Conservation (phyloP, 2,888 invertebrate genomes). For the Scaptodrosophila latifasciaeformis region DNA sequence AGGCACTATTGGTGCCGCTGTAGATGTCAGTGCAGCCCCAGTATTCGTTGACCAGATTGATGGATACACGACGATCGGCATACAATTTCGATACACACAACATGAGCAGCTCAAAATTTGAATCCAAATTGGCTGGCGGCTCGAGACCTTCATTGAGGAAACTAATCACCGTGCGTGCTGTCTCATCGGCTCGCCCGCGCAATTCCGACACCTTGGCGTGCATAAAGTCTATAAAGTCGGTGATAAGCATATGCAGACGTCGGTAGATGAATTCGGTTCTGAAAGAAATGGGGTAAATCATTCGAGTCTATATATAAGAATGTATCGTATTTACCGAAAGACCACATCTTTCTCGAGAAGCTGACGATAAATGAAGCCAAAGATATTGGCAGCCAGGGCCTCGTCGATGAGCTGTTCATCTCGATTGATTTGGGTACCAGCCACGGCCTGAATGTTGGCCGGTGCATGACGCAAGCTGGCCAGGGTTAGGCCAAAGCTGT, state of each 20-base stretch:
- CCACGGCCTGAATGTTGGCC: conserved; percentile 77
- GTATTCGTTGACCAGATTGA: conserved; percentile 85
- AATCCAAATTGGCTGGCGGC: conserved; percentile 82
- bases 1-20: conserved; percentile 45
- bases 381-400: conserved; percentile 86
- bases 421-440: conserved; percentile 78
- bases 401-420: conserved; percentile 88
- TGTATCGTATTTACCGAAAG: conserved; percentile 75
- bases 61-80: conserved; percentile 81
- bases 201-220: conserved; percentile 91
- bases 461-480: conserved; percentile 79
- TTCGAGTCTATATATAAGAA: too few relatives aligned
- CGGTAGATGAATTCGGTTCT: conserved; percentile 87
- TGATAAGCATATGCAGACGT: conserved; percentile 88
- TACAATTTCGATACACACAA: conserved; percentile 87
- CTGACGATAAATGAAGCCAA: conserved; percentile 85
- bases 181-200: conserved; percentile 90
- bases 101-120: conserved; percentile 90
- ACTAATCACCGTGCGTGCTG: conserved; percentile 85
- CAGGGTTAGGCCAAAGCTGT: conserved; percentile 83
- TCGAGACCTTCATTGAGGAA: conserved; percentile 86
- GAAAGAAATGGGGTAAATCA: not conserved
- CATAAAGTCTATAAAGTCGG: conserved; percentile 94
- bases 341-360: conserved; percentile 83
- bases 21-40: too few relatives aligned